Conservation (phyloP, 2,113 vertebrate genomes). For the Dicentrarchus labrax region DNA sequence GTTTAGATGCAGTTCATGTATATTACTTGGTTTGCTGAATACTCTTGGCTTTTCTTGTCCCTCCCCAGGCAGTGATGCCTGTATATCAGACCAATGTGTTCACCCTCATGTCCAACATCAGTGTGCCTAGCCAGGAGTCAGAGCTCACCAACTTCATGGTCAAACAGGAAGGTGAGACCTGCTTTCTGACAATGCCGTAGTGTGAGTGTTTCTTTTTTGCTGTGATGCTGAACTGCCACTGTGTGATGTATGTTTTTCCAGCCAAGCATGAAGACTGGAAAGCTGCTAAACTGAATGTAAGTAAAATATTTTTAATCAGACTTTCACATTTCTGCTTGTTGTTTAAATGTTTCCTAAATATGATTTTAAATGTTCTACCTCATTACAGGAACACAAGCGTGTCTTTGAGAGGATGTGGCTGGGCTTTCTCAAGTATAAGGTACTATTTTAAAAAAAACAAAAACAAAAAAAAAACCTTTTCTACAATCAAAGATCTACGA, state of each 20-base stretch:
- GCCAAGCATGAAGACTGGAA: constrained; percentile 90
- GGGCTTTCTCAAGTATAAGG: constrained; percentile 92
- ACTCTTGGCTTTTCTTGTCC: not conserved
- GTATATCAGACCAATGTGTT: constrained; percentile 90
- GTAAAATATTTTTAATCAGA: not conserved
- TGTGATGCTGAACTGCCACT: not conserved
- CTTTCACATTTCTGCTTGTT: not conserved
- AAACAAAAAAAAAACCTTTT: not conserved
- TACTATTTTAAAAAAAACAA: constrained; percentile 59
- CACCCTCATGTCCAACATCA: constrained; percentile 88
- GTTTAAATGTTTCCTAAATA: not conserved
- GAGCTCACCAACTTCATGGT: constrained; percentile 87
- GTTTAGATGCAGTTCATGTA: not conserved
- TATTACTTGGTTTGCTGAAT: not conserved
- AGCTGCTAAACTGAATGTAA: constrained; percentile 89
- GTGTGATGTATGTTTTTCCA: constrained; percentile 52
- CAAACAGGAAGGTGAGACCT: constrained; percentile 85
- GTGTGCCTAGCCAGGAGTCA: constrained; percentile 84
- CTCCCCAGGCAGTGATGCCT: constrained; percentile 70
- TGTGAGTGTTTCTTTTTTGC: not conserved
- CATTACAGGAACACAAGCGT: constrained; percentile 90
- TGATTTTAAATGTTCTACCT: constrained; percentile 3
- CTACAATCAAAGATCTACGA: not conserved
- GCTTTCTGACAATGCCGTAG: not conserved
- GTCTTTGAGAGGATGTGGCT: constrained; percentile 94